Evolutionary conservation across 1,140 invertebrate genomes (phyloP).

Genomic region (Ips typographus): DNA sequence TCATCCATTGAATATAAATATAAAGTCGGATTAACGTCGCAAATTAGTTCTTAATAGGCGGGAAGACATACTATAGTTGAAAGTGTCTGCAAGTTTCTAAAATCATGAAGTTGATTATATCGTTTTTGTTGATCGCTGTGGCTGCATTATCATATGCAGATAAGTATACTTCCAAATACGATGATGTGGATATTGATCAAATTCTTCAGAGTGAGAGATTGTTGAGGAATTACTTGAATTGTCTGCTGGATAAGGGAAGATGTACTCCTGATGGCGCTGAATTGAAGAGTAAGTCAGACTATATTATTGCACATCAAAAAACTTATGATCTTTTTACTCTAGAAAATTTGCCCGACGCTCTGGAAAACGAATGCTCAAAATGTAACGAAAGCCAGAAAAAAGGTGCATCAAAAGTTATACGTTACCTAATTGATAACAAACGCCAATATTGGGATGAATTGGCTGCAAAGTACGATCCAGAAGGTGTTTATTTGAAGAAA

Average conservation of each 20-base stretch:
- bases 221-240: conserved; percentile 65
- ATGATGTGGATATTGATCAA: conserved; percentile 68
- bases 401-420: conserved; percentile 63
- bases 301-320: not conserved
- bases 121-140: not conserved
- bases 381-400: conserved; percentile 64
- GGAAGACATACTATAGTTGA: no score
- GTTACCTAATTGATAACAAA: conserved; percentile 56
- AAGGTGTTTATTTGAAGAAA: conserved; percentile 52
- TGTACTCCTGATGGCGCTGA: conserved; percentile 70
- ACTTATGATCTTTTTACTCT: conserved; percentile 7
- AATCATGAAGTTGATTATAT: not conserved
- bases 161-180: conserved; percentile 71
- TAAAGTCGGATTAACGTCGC: no score
- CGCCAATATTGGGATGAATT: conserved; percentile 57
- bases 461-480: conserved; percentile 59
- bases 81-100: no score
- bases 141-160: not conserved
- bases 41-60: no score
- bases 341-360: conserved; percentile 61
- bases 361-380: conserved; percentile 63
- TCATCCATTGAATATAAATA: no score
- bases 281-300: conserved; percentile 62
- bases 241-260: conserved; percentile 64
- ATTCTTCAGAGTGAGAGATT: conserved; percentile 67